These are phyloP conservation scores for Eulemur rubriventer DNA, from an alignment of 2,797 vertebrate genomes.

Conservation along the genomic window DNA sequence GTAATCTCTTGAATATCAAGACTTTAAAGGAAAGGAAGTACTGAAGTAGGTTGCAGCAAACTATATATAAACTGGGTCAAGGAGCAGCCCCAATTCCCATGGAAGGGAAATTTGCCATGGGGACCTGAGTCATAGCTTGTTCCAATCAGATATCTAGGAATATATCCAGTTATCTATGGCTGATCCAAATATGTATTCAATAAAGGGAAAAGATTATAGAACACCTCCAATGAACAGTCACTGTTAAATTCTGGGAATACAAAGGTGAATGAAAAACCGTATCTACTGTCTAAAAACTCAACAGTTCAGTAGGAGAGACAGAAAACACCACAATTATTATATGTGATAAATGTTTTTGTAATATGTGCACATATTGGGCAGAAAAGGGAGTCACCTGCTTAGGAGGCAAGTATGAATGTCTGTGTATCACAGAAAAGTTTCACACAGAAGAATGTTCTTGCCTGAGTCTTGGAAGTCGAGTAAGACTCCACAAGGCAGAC, in stretches of 20 bases:
- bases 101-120: slow-evolving; percentile 6
- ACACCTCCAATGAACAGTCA: neutral
- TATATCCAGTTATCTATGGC: neutral
- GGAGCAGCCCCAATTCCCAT: neutral
- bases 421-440: neutral
- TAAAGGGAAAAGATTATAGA: neutral
- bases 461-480: neutral
- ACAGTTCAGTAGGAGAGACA: neutral
- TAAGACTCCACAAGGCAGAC: neutral
- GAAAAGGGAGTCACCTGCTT: neutral
- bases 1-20: slow-evolving; percentile 48
- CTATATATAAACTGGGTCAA: neutral
- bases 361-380: neutral
- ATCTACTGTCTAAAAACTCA: neutral
- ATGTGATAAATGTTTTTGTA: neutral
- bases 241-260: neutral
- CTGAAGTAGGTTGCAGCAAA: slow-evolving; percentile 12
- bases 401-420: neutral
- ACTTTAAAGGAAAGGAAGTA: slow-evolving; percentile 30
- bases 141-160: neutral
- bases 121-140: neutral
- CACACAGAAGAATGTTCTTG: neutral
- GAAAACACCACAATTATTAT: neutral
- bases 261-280: neutral
- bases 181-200: slow-evolving; percentile 34